phyloP scores from a whole-genome alignment of 2,797 vertebrate species.

The Podarcis siculus region DNA sequence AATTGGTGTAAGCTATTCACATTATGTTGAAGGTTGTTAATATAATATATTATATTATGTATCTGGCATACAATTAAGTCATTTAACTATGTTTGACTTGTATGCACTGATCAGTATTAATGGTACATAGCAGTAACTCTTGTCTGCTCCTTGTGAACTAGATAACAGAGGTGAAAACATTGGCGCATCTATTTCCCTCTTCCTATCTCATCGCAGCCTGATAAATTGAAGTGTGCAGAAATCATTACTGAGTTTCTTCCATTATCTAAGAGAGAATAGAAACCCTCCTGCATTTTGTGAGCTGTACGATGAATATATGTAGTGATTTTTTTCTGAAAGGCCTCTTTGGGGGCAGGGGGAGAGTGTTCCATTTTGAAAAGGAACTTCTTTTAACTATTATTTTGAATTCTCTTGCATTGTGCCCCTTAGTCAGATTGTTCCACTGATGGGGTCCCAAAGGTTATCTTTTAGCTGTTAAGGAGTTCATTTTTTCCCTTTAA shows the following conservation, averaged over 20 bases:
- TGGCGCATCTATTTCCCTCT: slow-evolving; percentile 22
- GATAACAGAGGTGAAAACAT: slow-evolving; percentile 44
- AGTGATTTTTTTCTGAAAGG: slow-evolving; percentile 54
- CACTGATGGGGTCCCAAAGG: slow-evolving; percentile 12
- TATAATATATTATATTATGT: background rate
- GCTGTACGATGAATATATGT: slow-evolving; percentile 46
- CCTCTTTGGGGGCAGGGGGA: background rate
- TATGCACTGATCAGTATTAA: slow-evolving; percentile 35
- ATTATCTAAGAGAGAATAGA: slow-evolving; percentile 21
- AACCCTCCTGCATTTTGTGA: slow-evolving; percentile 35
- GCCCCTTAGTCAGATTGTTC: slow-evolving; percentile 48
- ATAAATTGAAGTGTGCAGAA: slow-evolving; percentile 21
- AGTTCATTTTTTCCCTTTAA: background rate
- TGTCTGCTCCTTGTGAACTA: slow-evolving; percentile 51
- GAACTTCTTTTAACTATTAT: slow-evolving; percentile 33
- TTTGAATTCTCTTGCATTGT: slow-evolving; percentile 40
- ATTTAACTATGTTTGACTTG: slow-evolving; percentile 23
- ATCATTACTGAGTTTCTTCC: slow-evolving; percentile 31
- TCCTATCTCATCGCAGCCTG: slow-evolving; percentile 13
- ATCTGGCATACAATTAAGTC: slow-evolving; percentile 6
- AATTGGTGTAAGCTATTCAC: background rate
- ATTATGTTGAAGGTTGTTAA: background rate
- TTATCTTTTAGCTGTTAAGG: background rate
- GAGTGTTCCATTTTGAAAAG: slow-evolving; percentile 9
- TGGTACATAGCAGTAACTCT: slow-evolving; percentile 13